Evolutionary conservation across 2,888 invertebrate genomes (phyloP).

Genomic region (Drosophila anomelani): DNA sequence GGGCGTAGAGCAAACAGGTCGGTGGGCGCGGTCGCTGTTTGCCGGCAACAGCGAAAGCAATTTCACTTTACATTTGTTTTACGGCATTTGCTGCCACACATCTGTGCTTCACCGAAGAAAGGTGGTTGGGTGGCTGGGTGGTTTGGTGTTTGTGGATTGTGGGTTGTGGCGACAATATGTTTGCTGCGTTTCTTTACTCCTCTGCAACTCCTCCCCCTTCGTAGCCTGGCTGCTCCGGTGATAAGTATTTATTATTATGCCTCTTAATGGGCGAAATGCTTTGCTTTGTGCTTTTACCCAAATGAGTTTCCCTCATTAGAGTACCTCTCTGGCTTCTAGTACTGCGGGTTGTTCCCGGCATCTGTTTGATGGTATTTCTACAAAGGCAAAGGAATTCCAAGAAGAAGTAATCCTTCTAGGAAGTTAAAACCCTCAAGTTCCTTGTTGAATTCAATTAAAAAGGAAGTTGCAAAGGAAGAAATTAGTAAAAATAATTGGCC

Average conservation of each 20-base stretch:
- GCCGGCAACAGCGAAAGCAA: constrained; percentile 69
- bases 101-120: constrained; percentile 34
- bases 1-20: constrained; percentile 61
- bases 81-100: constrained; percentile 68
- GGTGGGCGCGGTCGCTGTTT: constrained; percentile 50
- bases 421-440: background rate
- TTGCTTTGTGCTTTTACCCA: constrained; percentile 71
- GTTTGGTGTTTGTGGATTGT: constrained; percentile 4
- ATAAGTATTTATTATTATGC: constrained; percentile 80
- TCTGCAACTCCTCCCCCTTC: background rate
- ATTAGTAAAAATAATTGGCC: background rate
- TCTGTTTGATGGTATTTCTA: constrained; percentile 33
- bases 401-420: background rate
- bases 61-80: constrained; percentile 80
- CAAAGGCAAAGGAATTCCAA: background rate
- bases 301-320: constrained; percentile 78
- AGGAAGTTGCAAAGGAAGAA: background rate
- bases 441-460: constrained; percentile 2
- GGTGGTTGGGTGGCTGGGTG: constrained; percentile 23
- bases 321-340: constrained; percentile 39
- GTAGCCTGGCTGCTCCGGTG: constrained; percentile 45
- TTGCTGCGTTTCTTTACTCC: constrained; percentile 46
- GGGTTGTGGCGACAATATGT: constrained; percentile 56
- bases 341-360: constrained; percentile 20
- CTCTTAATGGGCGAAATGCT: constrained; percentile 71